phyloP scores from a whole-genome alignment of 2,797 vertebrate genomes.

The Rhincodon typus region DNA sequence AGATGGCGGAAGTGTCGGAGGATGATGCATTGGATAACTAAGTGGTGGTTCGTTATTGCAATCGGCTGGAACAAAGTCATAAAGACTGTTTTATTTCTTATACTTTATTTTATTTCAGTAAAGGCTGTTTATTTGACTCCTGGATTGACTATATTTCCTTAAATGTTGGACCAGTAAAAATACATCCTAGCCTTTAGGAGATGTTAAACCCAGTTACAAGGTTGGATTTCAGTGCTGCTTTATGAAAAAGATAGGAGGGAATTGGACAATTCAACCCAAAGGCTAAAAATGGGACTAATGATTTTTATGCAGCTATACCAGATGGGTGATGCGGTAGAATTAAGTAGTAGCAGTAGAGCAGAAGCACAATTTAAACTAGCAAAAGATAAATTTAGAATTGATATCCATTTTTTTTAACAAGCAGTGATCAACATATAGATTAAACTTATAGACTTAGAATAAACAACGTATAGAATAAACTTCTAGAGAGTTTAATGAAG shows the following conservation, averaged over 20 bases:
- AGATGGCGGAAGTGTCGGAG: too few species aligned
- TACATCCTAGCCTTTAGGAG: background rate
- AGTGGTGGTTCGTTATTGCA: background rate
- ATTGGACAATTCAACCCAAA: background rate
- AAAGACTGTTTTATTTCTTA: background rate
- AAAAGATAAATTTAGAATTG: background rate
- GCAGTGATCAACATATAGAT: background rate
- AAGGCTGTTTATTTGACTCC: background rate
- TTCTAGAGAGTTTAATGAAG: background rate
- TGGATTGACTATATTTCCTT: background rate
- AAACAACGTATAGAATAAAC: background rate
- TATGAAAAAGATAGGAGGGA: background rate
- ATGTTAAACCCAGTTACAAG: background rate
- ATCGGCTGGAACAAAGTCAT: background rate
- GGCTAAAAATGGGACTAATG: background rate
- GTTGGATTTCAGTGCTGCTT: background rate
- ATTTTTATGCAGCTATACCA: background rate
- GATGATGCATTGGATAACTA: background rate
- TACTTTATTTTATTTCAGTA: too few species aligned
- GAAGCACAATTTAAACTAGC: background rate
- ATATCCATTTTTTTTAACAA: background rate
- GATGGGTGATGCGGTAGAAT: background rate
- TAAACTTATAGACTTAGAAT: background rate
- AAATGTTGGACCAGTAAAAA: background rate
- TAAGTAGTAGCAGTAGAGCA: background rate